Evolutionary conservation across 2,888 invertebrate genomes (phyloP).

Genomic region (Euplagia quadripunctaria): DNA sequence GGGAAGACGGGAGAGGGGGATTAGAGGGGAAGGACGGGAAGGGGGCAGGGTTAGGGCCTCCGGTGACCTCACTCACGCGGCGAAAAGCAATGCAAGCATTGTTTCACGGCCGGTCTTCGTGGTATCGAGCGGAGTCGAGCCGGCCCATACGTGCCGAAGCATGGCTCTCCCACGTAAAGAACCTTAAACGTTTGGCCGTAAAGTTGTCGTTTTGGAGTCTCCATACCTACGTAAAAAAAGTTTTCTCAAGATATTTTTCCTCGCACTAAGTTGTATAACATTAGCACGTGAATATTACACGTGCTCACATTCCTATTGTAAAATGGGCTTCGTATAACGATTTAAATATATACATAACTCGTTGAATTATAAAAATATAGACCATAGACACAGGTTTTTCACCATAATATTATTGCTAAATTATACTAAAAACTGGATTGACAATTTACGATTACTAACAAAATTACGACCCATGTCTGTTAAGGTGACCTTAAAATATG

Average conservation of each 20-base stretch:
- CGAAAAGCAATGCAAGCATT: no score
- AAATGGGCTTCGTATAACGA: background rate
- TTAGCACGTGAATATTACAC: background rate
- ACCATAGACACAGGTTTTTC: background rate
- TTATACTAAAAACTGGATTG: slow-evolving; percentile 3
- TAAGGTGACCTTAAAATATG: background rate
- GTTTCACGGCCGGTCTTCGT: no score
- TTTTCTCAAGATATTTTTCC: background rate
- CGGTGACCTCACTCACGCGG: no score
- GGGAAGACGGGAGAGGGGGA: no score
- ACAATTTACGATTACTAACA: background rate
- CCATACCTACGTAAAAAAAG: no score
- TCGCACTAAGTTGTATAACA: background rate
- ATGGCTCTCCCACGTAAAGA: no score
- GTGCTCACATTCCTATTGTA: background rate
- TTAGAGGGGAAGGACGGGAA: no score
- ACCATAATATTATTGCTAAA: background rate
- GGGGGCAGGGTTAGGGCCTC: no score
- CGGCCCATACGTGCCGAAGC: no score
- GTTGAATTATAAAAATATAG: background rate
- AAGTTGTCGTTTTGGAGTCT: no score
- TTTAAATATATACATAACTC: background rate
- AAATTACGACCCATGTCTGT: background rate
- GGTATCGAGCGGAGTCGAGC: no score
- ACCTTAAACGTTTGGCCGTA: no score